Evolutionary conservation across 2,797 vertebrate species (phyloP).

Genomic region (Nasua narica): DNA sequence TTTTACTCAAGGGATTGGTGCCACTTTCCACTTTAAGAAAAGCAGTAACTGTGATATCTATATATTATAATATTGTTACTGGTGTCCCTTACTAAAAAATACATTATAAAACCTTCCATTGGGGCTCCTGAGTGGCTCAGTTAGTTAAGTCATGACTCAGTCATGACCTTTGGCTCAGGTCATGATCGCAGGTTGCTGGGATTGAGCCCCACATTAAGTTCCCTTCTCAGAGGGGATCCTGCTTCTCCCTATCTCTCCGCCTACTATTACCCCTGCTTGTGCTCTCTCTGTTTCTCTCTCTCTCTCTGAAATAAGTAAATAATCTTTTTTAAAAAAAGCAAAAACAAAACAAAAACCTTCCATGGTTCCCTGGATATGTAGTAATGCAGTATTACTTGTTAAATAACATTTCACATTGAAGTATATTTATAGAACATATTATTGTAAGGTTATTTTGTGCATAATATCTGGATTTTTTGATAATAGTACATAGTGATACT

Average conservation of each 20-base stretch:
- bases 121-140: no score
- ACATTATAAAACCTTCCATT: neutral
- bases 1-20: neutral
- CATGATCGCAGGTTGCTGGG: no score
- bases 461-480: neutral
- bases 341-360: neutral
- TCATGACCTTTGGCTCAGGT: no score
- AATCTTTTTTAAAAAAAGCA: no score
- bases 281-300: no score
- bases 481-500: neutral
- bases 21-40: neutral
- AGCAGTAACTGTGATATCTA: neutral
- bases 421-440: neutral
- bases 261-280: no score
- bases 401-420: neutral
- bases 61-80: neutral
- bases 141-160: no score
- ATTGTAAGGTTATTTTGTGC: neutral
- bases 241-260: no score
- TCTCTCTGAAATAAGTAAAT: no score
- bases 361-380: neutral
- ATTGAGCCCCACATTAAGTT: no score
- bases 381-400: neutral
- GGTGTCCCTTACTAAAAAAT: neutral
- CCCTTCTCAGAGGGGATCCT: no score